phyloP scores from a whole-genome alignment of 2,113 vertebrate genomes.

The Pseudorhombus dupliciocellatus region DNA sequence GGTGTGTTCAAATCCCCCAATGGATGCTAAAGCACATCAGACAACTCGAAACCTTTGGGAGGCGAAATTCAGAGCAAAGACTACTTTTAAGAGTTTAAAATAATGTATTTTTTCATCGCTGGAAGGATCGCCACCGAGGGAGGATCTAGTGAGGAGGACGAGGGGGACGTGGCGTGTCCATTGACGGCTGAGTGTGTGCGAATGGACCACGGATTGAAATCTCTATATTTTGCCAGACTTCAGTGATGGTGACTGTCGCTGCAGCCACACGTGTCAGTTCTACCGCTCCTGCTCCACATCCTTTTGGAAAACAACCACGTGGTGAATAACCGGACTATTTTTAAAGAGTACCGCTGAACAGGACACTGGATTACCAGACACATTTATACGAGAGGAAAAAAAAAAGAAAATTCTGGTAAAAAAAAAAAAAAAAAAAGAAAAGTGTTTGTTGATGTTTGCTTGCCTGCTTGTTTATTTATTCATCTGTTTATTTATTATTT shows the following conservation, averaged over 20 bases:
- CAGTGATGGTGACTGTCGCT: constrained; percentile 27
- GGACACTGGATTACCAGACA: constrained; percentile 62
- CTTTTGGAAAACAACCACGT: constrained; percentile 41
- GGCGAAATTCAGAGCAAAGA: constrained; percentile 42
- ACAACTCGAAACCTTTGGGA: constrained; percentile 41
- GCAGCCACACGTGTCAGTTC: constrained; percentile 36
- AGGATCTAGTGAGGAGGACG: constrained; percentile 17
- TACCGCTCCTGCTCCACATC: constrained; percentile 27
- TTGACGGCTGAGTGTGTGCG: constrained; percentile 4
- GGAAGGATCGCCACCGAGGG: constrained; percentile 26
- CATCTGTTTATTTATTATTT: constrained; percentile 85
- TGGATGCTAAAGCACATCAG: constrained; percentile 66
- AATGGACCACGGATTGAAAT: constrained; percentile 26
- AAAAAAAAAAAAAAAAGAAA: constrained; percentile 53
- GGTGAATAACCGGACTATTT: constrained; percentile 58
- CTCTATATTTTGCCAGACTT: constrained; percentile 55
- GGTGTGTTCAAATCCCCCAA: constrained; percentile 32
- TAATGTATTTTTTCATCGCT: constrained; percentile 71
- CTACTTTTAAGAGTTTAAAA: constrained; percentile 55
- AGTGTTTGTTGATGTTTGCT: constrained; percentile 82
- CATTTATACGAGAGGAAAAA: constrained; percentile 60
- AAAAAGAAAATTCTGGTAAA: constrained; percentile 44
- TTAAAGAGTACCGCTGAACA: constrained; percentile 57
- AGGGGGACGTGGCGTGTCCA: neutral
- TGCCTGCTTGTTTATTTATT: constrained; percentile 86